Percentiles rank a stretch among this genome's conserved stretches.
These are phyloP conservation scores for Bombus superbus DNA, from an alignment of 1,140 invertebrate species.

Conservation along the genomic window DNA sequence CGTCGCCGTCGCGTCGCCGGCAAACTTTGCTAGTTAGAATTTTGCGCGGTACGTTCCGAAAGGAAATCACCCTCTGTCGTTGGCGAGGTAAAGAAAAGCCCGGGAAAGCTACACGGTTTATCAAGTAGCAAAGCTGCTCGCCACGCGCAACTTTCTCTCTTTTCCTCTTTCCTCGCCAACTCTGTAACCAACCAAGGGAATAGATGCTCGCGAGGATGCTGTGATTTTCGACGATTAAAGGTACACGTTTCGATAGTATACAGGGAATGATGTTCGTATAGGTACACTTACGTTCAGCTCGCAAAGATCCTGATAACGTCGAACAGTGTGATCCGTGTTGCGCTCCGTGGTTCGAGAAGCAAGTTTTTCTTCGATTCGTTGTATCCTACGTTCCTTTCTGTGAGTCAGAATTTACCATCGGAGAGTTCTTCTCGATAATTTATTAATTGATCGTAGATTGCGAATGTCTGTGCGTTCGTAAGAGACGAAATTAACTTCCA, in stretches of 20 bases:
- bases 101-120: conserved; percentile 55
- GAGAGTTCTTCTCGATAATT: background rate
- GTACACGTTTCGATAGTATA: background rate
- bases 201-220: background rate
- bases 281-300: background rate
- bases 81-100: conserved; percentile 59
- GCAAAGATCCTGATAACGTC: background rate
- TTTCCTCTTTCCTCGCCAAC: background rate
- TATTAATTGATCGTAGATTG: no score
- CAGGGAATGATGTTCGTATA: no score
- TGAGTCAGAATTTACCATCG: no score
- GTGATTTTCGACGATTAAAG: background rate
- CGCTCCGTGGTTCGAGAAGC: no score
- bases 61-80: conserved; percentile 62
- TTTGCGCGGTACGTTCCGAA: conserved; percentile 65
- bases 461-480: no score
- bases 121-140: conserved; percentile 43
- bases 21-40: conserved; percentile 72
- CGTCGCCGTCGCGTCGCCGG: conserved; percentile 42
- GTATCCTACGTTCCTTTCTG: no score
- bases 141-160: background rate
- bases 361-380: no score
- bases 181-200: background rate
- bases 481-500: no score
- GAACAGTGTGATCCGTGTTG: no score